Evolutionary conservation across 2,797 vertebrate species (phyloP), one percentile per base, ranked within the genome.

Genomic region (Sebastes oblongus): DNA sequence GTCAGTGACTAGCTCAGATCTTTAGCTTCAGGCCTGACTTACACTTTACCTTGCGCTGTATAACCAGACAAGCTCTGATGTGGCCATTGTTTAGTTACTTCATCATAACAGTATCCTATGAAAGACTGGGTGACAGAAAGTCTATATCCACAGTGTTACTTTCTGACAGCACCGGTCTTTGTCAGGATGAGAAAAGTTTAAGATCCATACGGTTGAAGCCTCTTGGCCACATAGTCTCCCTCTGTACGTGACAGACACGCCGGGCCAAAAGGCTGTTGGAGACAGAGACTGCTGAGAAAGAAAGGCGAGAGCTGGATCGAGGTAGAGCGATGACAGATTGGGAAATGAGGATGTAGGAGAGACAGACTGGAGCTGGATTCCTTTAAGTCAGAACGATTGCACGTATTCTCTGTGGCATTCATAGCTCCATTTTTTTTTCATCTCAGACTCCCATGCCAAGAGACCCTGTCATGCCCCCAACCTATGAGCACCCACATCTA

Each of bases 391-490:
- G 36, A 78, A 58, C 2, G 3, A 61, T 39, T 61, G 55, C 39
- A 61, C 75, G 22, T 50, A 20, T 29, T 77, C 25, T 46, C 55
- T 75, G 66, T 58, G 36, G 55, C 59, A 22, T 68, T 75, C 4
- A 54, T 55, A 8, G 22, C 13, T 82, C 73, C n/a, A 72, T 64
- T 66, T 22, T 70, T 50, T 42, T 39, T 75, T 54, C 22, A 32
- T 70, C 34, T 76, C 18, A 24, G 24, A 76, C 75, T 88, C 75
- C 66, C 29, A 77, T 85, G 83, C 75, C 85, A 85, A 61, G 73
- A 84, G 86, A 93, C 93, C 90, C 90, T 72, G 72, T 73, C 85
- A 80, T 91, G 78, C 79, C 85, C 89, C 81, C 79, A 81, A 80
- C 81, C 65, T 72, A 71, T 32, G 83, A 87, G 74, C 81, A 86